These are phyloP conservation scores for Diadumene lineata DNA, from an alignment of 92 coral and sea anemone species.

Conservation along the genomic window DNA sequence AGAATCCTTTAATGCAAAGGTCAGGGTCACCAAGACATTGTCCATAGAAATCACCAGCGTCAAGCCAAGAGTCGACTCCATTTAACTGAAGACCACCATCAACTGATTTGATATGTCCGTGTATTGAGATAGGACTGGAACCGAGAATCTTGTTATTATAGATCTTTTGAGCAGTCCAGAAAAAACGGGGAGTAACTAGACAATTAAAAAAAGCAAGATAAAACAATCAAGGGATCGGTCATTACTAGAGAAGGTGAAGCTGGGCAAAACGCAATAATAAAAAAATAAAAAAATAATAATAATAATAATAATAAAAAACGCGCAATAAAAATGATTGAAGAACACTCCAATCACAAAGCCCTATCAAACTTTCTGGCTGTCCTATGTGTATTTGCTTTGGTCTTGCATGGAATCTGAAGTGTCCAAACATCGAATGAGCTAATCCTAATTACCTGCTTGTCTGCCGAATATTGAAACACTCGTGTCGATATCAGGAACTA, in stretches of 20 bases:
- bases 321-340: too few species aligned
- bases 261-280: too few species aligned
- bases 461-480: slow-evolving; percentile 77
- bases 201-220: neutral
- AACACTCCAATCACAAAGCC: too few species aligned
- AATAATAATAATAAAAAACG: too few species aligned
- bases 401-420: too few species aligned
- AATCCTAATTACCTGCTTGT: slow-evolving; percentile 55
- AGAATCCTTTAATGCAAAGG: slow-evolving; percentile 96
- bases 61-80: slow-evolving; percentile 96
- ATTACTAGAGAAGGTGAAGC: too few species aligned
- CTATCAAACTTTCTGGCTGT: too few species aligned
- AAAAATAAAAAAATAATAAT: too few species aligned
- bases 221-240: neutral
- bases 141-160: slow-evolving; percentile 88
- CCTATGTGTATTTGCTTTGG: too few species aligned
- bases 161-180: slow-evolving; percentile 98
- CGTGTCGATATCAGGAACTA: slow-evolving; percentile 80
- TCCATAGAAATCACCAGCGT: slow-evolving; percentile 98
- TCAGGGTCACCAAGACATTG: slow-evolving; percentile 99
- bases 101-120: slow-evolving; percentile 80
- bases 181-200: slow-evolving; percentile 80
- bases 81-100: slow-evolving; percentile 95
- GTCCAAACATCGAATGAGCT: too few species aligned
- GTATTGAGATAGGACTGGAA: slow-evolving; percentile 83